Percentiles rank a stretch among this genome's conserved stretches.
Conservation (phyloP, 2,113 vertebrate genomes). For the Cyprichromis sp. region DNA sequence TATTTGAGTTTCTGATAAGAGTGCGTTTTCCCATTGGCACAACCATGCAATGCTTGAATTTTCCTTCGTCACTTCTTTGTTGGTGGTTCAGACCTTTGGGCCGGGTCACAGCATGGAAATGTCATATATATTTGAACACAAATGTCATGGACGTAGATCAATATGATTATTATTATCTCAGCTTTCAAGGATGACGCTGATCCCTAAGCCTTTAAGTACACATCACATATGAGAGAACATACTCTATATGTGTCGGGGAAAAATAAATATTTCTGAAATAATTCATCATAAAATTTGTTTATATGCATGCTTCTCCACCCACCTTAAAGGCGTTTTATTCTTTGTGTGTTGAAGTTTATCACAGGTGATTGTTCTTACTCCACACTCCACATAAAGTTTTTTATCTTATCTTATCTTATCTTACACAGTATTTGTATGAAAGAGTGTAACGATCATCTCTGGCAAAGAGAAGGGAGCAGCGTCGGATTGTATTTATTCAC, state of each 20-base stretch:
- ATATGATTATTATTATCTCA: conserved; percentile 48
- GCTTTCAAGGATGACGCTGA: not conserved
- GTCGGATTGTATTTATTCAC: not conserved
- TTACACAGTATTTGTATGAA: not conserved
- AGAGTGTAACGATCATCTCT: not conserved
- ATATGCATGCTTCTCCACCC: not conserved
- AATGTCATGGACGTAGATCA: conserved; percentile 53
- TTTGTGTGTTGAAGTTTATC: not conserved
- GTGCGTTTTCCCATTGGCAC: not conserved
- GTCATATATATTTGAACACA: conserved; percentile 48
- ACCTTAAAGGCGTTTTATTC: not conserved
- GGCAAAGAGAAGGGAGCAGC: not conserved
- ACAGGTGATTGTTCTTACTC: not conserved
- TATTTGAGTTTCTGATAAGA: not conserved
- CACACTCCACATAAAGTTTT: no score
- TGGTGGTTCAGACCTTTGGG: not conserved
- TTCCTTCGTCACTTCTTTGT: not conserved
- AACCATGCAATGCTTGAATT: not conserved
- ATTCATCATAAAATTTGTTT: not conserved
- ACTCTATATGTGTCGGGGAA: not conserved
- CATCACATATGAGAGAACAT: not conserved
- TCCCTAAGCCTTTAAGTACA: conserved; percentile 8
- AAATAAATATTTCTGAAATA: not conserved
- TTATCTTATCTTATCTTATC: no score
- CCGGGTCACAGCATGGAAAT: conserved; percentile 40